A percentile compares a stretch with the other conserved stretches of the same genome.
These are phyloP conservation scores for Dinomys branickii DNA, from an alignment of 2,113 vertebrate genomes.

Conservation along the genomic window DNA sequence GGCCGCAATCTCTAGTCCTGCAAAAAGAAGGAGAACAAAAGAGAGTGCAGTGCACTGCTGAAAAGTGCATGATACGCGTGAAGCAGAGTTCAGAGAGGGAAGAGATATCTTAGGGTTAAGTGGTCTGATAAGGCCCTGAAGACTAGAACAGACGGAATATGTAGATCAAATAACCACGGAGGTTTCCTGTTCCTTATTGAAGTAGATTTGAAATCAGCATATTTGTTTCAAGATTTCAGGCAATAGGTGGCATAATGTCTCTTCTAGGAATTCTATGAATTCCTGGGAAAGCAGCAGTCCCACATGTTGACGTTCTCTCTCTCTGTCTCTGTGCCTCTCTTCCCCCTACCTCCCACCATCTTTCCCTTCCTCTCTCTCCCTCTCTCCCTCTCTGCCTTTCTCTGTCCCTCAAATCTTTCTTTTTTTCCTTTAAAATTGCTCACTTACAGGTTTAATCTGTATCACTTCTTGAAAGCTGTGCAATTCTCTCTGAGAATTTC, in stretches of 20 bases:
- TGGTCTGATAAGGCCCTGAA: neutral
- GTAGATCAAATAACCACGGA: neutral
- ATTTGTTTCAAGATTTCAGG: neutral
- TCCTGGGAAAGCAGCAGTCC: rapidly evolving
- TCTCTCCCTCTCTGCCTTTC: no score
- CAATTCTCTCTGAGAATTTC: neutral
- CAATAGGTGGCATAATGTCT: neutral
- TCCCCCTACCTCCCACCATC: no score
- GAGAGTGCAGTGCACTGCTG: neutral
- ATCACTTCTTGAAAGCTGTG: neutral
- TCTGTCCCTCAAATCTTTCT: neutral
- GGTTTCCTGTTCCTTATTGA: neutral
- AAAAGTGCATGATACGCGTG: neutral
- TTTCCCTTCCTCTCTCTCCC: no score
- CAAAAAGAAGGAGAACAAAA: neutral
- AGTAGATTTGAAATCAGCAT: neutral
- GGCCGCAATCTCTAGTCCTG: neutral
- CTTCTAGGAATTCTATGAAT: neutral
- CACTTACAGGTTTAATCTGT: neutral
- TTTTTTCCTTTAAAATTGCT: neutral
- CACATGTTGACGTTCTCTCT: neutral
- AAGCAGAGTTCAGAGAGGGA: neutral
- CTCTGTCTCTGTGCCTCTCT: neutral
- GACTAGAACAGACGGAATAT: neutral
- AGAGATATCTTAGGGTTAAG: neutral